Base-by-base conservation (phyloP, 2,888 invertebrate species). In the Galeopsomyia nigrocyanea region DNA sequence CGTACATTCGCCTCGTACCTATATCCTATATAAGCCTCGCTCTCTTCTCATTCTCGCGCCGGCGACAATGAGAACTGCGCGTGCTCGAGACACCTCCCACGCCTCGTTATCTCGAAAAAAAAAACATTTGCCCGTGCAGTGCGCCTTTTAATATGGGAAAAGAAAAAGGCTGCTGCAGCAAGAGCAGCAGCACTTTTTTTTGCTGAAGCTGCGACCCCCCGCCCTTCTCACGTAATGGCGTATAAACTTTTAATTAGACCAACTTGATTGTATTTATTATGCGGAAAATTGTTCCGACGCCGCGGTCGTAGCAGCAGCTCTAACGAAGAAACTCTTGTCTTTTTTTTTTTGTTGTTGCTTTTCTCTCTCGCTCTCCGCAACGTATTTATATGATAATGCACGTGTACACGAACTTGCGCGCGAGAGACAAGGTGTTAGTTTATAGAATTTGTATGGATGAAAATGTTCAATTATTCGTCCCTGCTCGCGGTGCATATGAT, bases 71-170 rank as follows among this genome's bases (percentile, higher is more conserved):
- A 68, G 49, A 22, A 68, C 51, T 53, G 53, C 55, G 63, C n/a
- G 26, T 64, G 66, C 68, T 63, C 72, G 63, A 64, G n/a, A n/a
- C n/a, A n/a, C 58, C 63, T 57, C 71, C 63, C 22, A 49, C 21
- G 58, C 58, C 73, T 73, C 73, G 73, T 65, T 73, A 74, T 74
- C 73, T 62, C 58, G 49, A 68, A 66, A 74, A 75, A 75, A 68
- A 66, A 74, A 75, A 75, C 64, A 70, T 75, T 75, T 70, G 39
- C 13, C 62, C 61, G 47, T 64, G 31, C 62, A 56, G 47, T 64
- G 31, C 62, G 26, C 3, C 26, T 62, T 69, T 39, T 70, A 70
- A 73, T 75, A 70, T 60, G 66, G 47, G 55, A 69, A 65, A 47
- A 60, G 17, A 65, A 73, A 60, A 46, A 47, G 55, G 68, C 21